Evolutionary conservation across 2,888 invertebrate species (phyloP).

Genomic region (Andricus quercusramuli): DNA sequence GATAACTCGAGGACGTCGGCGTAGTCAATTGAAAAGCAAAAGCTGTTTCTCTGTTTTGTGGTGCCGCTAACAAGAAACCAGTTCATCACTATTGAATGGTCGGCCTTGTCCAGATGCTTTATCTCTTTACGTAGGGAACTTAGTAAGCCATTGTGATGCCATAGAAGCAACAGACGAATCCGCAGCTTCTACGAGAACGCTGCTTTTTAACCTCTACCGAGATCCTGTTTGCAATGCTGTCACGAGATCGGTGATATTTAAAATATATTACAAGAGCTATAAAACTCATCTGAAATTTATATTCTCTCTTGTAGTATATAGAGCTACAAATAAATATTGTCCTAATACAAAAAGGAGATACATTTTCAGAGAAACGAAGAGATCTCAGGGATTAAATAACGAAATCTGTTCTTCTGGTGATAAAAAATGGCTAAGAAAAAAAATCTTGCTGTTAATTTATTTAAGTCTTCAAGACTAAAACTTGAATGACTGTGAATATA

Average conservation of each 20-base stretch:
- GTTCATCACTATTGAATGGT: conserved; percentile 73
- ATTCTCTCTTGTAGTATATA: too few relatives aligned
- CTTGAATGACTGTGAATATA: neutral
- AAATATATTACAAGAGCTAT: neutral
- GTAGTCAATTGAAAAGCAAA: conserved; percentile 1
- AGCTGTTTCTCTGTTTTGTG: conserved; percentile 32
- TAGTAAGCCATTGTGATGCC: conserved; percentile 72
- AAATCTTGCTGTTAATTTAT: conserved; percentile 9
- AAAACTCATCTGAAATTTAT: neutral
- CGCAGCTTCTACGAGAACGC: conserved; percentile 55
- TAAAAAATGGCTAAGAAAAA: neutral
- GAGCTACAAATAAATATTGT: neutral
- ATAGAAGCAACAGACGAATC: conserved; percentile 64
- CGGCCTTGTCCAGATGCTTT: conserved; percentile 72
- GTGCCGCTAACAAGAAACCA: conserved; percentile 55
- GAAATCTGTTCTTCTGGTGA: neutral
- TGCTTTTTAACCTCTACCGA: conserved; percentile 55
- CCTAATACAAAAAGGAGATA: neutral
- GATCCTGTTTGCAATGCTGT: conserved; percentile 58
- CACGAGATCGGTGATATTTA: conserved; percentile 44
- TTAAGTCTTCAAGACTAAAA: neutral
- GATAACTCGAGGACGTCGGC: conserved; percentile 3
- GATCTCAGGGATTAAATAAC: neutral
- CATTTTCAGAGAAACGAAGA: neutral
- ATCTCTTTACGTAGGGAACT: conserved; percentile 69